These are phyloP conservation scores for Nettapus auritus DNA, from an alignment of 2,113 vertebrate species.

Conservation along the genomic window DNA sequence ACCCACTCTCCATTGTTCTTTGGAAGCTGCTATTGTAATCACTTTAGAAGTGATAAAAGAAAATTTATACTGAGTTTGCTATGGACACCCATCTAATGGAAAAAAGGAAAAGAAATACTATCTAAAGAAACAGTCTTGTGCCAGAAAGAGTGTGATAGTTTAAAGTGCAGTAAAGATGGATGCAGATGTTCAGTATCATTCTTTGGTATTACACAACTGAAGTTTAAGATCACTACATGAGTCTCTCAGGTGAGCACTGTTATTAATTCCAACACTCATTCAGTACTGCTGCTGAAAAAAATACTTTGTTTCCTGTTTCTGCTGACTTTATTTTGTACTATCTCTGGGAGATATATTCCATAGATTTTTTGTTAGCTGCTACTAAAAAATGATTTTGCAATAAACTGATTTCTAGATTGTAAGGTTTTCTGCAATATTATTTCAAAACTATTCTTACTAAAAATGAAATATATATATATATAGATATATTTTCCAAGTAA, in stretches of 20 bases:
- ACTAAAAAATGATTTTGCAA: neutral
- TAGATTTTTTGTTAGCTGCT: neutral
- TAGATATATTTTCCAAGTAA: too few species aligned
- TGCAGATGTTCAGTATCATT: neutral
- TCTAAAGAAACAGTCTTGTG: neutral
- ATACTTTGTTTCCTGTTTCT: neutral
- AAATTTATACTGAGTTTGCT: neutral
- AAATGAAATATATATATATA: too few species aligned
- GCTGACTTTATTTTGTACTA: constrained; percentile 15
- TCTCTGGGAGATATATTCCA: neutral
- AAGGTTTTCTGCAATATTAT: neutral
- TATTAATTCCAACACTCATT: constrained; percentile 14
- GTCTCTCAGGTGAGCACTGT: neutral
- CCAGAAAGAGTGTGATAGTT: neutral
- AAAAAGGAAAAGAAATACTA: neutral
- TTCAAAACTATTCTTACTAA: neutral
- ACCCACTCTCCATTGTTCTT: neutral
- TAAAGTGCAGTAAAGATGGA: neutral
- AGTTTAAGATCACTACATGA: neutral
- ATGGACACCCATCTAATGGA: neutral
- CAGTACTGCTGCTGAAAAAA: neutral
- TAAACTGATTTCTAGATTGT: neutral
- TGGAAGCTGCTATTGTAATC: neutral
- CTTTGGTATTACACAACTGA: neutral
- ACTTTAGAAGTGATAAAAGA: neutral